Conservation (phyloP, 1,140 invertebrate genomes). For the Drosophila elegans region DNA sequence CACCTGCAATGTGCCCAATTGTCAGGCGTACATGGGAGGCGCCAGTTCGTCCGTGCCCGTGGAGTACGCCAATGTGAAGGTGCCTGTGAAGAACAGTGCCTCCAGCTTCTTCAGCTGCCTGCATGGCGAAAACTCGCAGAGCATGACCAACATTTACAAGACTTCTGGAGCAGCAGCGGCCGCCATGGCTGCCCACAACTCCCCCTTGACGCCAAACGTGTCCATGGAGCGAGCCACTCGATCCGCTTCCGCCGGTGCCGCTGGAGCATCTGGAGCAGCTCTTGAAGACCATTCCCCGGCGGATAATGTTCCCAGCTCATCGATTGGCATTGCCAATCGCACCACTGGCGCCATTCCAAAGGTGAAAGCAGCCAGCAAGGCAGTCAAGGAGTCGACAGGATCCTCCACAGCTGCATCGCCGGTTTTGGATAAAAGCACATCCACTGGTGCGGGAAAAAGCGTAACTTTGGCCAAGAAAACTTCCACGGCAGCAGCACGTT, state of each 20-base stretch:
- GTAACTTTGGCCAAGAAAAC: constrained; percentile 59
- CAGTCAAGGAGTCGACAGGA: constrained; percentile 42
- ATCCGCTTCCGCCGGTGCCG: constrained; percentile 66
- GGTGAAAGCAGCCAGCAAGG: constrained; percentile 62
- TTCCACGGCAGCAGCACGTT: constrained; percentile 28
- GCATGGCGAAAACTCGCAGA: constrained; percentile 84
- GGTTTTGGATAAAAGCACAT: constrained; percentile 22
- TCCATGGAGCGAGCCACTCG: constrained; percentile 74
- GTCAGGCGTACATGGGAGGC: constrained; percentile 53
- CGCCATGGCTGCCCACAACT: constrained; percentile 36
- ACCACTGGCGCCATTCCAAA: constrained; percentile 80
- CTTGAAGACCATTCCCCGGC: constrained; percentile 32
- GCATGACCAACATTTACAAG: constrained; percentile 84
- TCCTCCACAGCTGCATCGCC: not conserved
- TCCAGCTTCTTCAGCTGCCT: constrained; percentile 84
- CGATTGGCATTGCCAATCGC: constrained; percentile 27
- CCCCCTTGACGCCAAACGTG: constrained; percentile 57
- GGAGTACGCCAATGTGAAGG: constrained; percentile 64
- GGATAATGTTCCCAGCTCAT: constrained; percentile 38
- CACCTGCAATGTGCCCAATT: constrained; percentile 65
- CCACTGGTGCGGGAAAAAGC: constrained; percentile 14
- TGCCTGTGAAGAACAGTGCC: constrained; percentile 78
- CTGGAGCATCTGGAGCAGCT: constrained; percentile 16
- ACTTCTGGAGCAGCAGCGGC: constrained; percentile 56
- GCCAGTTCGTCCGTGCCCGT: constrained; percentile 23